A percentile compares a stretch with the other conserved stretches of the same genome.
These are phyloP conservation scores for Liasis olivaceus DNA, from an alignment of 2,797 vertebrate species.

Conservation along the genomic window DNA sequence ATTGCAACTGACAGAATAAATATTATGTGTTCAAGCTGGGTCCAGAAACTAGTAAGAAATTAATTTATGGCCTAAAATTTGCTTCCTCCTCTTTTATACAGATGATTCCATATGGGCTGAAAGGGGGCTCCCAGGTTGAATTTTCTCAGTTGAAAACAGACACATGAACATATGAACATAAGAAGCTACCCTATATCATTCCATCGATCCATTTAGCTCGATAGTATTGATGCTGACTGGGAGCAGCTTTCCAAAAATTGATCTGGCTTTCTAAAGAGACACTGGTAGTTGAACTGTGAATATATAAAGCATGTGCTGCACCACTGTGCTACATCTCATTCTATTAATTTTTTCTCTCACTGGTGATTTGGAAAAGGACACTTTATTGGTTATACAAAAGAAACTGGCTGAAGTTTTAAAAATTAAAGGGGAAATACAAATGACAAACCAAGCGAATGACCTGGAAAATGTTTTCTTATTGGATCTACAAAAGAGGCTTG, in stretches of 20 bases:
- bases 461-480: no score
- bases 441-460: background rate
- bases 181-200: background rate
- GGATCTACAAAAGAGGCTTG: no score
- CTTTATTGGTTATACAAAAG: background rate
- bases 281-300: background rate
- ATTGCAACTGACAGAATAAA: background rate
- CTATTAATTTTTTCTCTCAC: background rate
- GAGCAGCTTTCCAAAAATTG: background rate
- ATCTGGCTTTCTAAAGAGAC: background rate
- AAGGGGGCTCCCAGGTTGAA: background rate
- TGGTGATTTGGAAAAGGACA: background rate
- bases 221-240: background rate
- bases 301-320: background rate
- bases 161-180: background rate
- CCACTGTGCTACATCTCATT: background rate
- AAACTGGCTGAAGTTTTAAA: background rate
- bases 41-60: background rate
- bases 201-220: background rate
- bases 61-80: background rate
- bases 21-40: background rate
- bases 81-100: background rate
- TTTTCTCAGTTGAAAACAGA: background rate
- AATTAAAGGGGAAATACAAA: background rate
- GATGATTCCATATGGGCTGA: background rate